Percentiles rank a stretch among this genome's conserved stretches.
phyloP scores from a whole-genome alignment of 2,888 invertebrate species.

The Sesia apiformis region DNA sequence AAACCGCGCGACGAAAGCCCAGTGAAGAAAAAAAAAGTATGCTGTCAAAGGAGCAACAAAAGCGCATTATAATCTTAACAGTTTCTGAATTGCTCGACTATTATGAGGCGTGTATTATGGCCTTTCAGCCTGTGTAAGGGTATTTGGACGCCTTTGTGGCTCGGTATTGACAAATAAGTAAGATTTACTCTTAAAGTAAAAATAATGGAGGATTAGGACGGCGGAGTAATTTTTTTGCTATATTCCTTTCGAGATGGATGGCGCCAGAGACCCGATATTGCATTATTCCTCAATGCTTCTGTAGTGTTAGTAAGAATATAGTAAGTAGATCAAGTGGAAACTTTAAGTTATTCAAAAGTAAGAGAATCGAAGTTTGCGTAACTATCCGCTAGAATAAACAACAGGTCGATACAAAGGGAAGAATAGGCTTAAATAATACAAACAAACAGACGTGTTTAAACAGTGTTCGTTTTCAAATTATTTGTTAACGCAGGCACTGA shows the following conservation, averaged over 20 bases:
- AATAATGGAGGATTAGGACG: conserved; percentile 67
- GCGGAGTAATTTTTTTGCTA: conserved; percentile 34
- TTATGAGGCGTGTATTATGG: conserved; percentile 71
- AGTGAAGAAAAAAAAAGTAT: conserved; percentile 37
- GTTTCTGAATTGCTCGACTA: conserved; percentile 65
- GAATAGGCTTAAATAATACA: conserved; percentile 9
- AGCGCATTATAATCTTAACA: conserved; percentile 72
- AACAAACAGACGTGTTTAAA: too few species aligned
- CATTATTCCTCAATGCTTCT: conserved; percentile 43
- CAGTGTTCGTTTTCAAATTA: too few species aligned
- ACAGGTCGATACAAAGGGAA: conserved; percentile 26
- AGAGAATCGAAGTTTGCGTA: conserved; percentile 48
- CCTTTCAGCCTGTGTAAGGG: conserved; percentile 62
- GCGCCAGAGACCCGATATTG: conserved; percentile 61
- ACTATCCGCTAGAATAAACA: conserved; percentile 37
- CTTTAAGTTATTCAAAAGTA: conserved; percentile 32
- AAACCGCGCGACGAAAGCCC: conserved; percentile 30
- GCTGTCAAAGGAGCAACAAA: conserved; percentile 66
- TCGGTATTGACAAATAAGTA: conserved; percentile 72
- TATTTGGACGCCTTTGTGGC: conserved; percentile 72
- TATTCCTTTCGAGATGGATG: conserved; percentile 37
- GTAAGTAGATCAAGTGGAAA: conserved; percentile 61
- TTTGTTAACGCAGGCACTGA: too few species aligned
- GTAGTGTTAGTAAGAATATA: conserved; percentile 42
- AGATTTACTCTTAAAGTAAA: conserved; percentile 64